Evolutionary conservation across 2,888 invertebrate genomes (phyloP).

Genomic region (Patella caerulea): DNA sequence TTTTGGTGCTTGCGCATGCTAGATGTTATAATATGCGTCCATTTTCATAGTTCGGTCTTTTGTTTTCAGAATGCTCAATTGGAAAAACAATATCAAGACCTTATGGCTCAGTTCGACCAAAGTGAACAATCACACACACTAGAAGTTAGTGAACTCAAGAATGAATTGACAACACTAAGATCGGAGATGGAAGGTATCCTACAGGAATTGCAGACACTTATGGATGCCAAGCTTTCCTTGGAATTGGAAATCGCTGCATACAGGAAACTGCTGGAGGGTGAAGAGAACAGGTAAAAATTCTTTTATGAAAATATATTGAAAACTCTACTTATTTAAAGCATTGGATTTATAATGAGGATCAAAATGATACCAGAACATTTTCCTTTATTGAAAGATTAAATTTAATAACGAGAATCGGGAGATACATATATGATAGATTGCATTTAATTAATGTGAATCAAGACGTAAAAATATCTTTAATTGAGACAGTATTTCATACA

Average conservation of each 20-base stretch:
- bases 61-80: slow-evolving; percentile 72
- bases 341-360: no score
- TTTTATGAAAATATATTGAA: neutral
- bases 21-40: no score
- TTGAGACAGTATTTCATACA: no score
- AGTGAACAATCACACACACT: slow-evolving; percentile 72
- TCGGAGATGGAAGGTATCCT: slow-evolving; percentile 70
- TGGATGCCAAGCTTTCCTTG: slow-evolving; percentile 74
- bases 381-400: no score
- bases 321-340: no score
- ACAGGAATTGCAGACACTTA: slow-evolving; percentile 71
- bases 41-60: no score
- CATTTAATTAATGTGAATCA: no score
- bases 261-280: slow-evolving; percentile 75
- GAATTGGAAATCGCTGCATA: slow-evolving; percentile 76
- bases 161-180: slow-evolving; percentile 67
- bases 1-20: no score
- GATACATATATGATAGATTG: no score
- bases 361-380: no score
- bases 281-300: slow-evolving; percentile 73
- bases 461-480: no score
- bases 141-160: slow-evolving; percentile 66
- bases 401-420: no score
- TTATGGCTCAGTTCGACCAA: slow-evolving; percentile 73
- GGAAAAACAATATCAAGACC: slow-evolving; percentile 73